These are phyloP conservation scores for Magallana gigas DNA, from an alignment of 1,140 invertebrate genomes.

Conservation along the genomic window DNA sequence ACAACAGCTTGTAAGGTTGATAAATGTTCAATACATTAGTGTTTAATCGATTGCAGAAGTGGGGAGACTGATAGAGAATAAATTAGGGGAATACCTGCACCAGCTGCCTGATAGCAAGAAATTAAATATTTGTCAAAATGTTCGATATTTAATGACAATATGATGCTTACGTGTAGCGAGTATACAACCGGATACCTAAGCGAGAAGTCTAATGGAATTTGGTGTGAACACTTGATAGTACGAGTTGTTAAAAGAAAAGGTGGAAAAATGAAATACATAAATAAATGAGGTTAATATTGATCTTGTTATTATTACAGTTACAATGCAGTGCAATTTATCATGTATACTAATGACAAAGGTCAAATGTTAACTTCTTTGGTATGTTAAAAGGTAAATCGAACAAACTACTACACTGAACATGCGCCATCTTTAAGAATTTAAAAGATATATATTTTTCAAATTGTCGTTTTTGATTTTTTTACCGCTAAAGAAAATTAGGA, in stretches of 20 bases:
- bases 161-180: not conserved
- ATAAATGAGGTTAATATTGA: not conserved
- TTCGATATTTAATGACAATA: not conserved
- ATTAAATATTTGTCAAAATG: slow-evolving; percentile 21
- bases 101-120: not conserved
- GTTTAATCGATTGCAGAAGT: not conserved
- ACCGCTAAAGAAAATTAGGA: too few relatives aligned
- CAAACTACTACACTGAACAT: too few relatives aligned
- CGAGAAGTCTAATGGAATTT: not conserved
- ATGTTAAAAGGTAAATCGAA: too few relatives aligned
- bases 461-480: too few relatives aligned
- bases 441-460: too few relatives aligned
- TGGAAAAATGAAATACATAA: not conserved
- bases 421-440: too few relatives aligned
- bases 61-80: not conserved
- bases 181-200: not conserved
- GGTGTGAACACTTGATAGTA: not conserved
- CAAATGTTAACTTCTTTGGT: too few relatives aligned
- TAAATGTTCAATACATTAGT: not conserved
- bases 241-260: not conserved
- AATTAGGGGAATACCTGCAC: not conserved
- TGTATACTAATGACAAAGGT: too few relatives aligned
- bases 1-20: not conserved
- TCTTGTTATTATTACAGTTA: not conserved
- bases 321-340: too few relatives aligned